Evolutionary conservation across 2,888 invertebrate genomes (phyloP), one percentile per base, ranked within the genome.

Genomic region (Pinctada fucata): DNA sequence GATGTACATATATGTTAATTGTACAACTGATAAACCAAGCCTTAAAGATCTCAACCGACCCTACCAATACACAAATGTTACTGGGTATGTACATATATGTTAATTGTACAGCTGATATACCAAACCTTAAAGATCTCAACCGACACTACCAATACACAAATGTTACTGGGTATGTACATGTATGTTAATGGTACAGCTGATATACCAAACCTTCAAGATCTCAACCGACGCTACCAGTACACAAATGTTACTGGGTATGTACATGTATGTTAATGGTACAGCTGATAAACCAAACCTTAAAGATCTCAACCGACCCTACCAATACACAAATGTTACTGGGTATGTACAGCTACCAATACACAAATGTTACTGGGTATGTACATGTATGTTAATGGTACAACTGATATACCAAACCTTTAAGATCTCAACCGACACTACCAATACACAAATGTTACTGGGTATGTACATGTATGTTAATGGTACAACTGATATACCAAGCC

Each of bases 201-300:
- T 97, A 31, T 95, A 97, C 92, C 96, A 95, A 91, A 96, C 97
- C 2, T 93, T 97, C 47, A 95, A 96, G 93, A 95, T 96, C 69
- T 97, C 97, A 93, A 94, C 95, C 0, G 97, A 97, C 93, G 95
- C 97, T 0, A 94, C 95, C 85, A 97, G 97, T 92, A 96, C 97
- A 2, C 97, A 97, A 90, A 96, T 97, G 95, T 93, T 97, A 58
- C 93, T 97, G 63, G 95, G 95, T 93, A 86, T 80, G 86, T 79
- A 31, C 50, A 31, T 31, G 31, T 31, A 31, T 31, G 31, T 31
- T 31, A 31, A 31, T 31, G 0, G 31, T 31, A 31, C 31, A 31
- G 1, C 31, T 31, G 31, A 31, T 31, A 31, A 1, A 31, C 31
- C 31, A 31, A 31, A 31, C 31, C 31, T 31, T 31, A 31, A 31